Evolutionary conservation across 2,797 vertebrate species (phyloP).

Genomic region (Mycteria americana): DNA sequence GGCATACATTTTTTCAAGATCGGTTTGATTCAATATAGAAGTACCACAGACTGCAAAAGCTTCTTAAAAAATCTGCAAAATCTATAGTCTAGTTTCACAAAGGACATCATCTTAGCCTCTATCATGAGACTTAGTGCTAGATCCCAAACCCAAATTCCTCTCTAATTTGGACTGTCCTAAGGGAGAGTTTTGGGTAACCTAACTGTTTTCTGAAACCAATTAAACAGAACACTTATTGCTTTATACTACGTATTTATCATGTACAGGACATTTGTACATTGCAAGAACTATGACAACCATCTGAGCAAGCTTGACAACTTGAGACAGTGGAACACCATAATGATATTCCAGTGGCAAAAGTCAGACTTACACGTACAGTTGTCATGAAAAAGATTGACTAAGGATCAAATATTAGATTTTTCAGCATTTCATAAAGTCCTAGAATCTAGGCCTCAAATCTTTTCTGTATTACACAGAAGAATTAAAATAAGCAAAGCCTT

Average conservation of each 20-base stretch:
- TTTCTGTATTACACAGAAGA: background rate
- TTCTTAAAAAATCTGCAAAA: background rate
- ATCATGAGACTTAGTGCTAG: background rate
- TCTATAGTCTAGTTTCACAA: background rate
- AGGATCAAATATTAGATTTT: background rate
- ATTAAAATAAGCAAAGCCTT: background rate
- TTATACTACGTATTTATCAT: background rate
- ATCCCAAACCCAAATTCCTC: background rate
- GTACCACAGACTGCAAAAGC: background rate
- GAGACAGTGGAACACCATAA: background rate
- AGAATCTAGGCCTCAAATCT: background rate
- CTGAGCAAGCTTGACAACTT: background rate
- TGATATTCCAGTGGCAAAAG: background rate
- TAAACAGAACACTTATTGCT: background rate
- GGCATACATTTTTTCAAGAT: background rate
- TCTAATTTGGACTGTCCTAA: background rate
- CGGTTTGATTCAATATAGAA: background rate
- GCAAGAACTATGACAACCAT: background rate
- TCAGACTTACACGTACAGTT: background rate
- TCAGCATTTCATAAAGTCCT: background rate
- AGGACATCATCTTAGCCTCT: background rate
- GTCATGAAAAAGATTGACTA: background rate
- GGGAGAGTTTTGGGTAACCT: background rate
- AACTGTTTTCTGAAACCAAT: background rate
- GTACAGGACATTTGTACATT: background rate